Conservation (phyloP, 2,888 invertebrate species). For the Brachypterus glaber region DNA sequence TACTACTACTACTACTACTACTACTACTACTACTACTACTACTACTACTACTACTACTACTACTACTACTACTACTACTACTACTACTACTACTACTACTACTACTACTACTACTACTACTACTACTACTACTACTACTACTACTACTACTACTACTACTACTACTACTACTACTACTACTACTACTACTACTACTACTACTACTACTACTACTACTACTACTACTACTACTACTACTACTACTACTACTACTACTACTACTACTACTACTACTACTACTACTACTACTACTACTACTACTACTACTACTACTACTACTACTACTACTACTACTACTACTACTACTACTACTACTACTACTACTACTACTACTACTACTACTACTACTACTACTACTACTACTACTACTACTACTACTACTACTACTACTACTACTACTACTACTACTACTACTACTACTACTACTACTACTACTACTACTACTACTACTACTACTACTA, state of each 20-base stretch:
- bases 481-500: constrained; percentile 2
- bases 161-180: constrained; percentile 2
- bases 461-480: too few relatives aligned
- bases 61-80: constrained; percentile 2
- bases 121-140: constrained; percentile 2
- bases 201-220: constrained; percentile 1
- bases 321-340: constrained; percentile 2
- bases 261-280: constrained; percentile 2
- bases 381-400: constrained; percentile 2
- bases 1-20: constrained; percentile 2
- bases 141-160: constrained; percentile 2
- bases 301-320: constrained; percentile 2
- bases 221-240: constrained; percentile 2
- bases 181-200: constrained; percentile 2
- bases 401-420: constrained; percentile 2
- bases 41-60: constrained; percentile 2
- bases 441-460: constrained; percentile 2
- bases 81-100: constrained; percentile 2
- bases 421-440: constrained; percentile 2
- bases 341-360: constrained; percentile 2
- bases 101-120: constrained; percentile 2
- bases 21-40: constrained; percentile 2
- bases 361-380: constrained; percentile 2
- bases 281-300: constrained; percentile 2
- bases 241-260: constrained; percentile 2